Evolutionary conservation across 2,797 vertebrate species (phyloP), one percentile per base, ranked within the genome.

Genomic region (Pseudochaenichthys georgianus): DNA sequence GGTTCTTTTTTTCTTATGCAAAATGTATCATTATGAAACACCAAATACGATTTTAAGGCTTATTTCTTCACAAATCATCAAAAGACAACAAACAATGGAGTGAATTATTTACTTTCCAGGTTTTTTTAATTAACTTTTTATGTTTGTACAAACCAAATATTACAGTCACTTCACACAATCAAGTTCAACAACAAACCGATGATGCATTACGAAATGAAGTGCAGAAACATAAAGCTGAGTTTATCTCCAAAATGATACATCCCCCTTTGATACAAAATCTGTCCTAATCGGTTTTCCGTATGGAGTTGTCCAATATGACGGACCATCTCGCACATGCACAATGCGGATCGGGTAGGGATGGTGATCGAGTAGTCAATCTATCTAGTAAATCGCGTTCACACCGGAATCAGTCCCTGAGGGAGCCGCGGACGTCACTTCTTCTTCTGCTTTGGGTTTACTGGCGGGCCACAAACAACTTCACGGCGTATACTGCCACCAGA

Each of bases 141-240:
- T 73, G 42, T 31, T 53, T 61, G 64, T 65, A 71, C 65, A 81
- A 81, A 64, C 1, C 74, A 58, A 77, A 77, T 23, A 41, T 7
- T 51, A 66, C 53, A 47, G 0, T 8, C 28, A 0, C 21, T 58
- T 61, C 1, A 77, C 69, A 75, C 15, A 10, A 47, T 50, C 19
- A 19, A n/a, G 12, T 5, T 61, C 8, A 2, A 46, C 50, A 8
- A 50, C 48, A 75, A 43, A 52, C 45, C 38, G 69, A 68, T 31
- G 51, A 12, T 50, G 62, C n/a, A n/a, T 0, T 19, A 61, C 6
- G 53, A 53, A 0, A 21, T 19, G 17, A 47, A 55, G 46, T 4
- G 17, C 8, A 6, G 12, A 48, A 3, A 46, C 23, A 13, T 51
- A 28, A 13, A 43, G 19, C 21, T 47, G 28, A 19, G 13, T 21